These are phyloP conservation scores for Trigoniulus corallinus DNA, from an alignment of 1,140 invertebrate genomes.

Conservation along the genomic window DNA sequence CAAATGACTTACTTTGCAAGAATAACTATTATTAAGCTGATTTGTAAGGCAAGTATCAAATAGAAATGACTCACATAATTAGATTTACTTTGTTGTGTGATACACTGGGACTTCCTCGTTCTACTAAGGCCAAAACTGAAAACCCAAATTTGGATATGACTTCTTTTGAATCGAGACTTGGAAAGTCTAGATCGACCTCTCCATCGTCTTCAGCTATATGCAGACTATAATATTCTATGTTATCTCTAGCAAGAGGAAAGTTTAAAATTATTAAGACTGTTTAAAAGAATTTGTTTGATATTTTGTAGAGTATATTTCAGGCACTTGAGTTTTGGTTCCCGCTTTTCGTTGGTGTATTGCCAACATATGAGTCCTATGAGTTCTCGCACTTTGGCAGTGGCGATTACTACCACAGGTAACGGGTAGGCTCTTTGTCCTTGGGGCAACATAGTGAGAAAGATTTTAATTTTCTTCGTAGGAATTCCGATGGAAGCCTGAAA, in stretches of 20 bases:
- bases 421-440: slow-evolving; percentile 65
- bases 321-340: slow-evolving; percentile 30
- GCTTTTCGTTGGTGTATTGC: slow-evolving; percentile 33
- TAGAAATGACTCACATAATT: no score
- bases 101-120: slow-evolving; percentile 29
- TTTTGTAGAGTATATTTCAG: no score
- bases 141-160: slow-evolving; percentile 85
- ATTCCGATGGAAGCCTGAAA: slow-evolving; percentile 49
- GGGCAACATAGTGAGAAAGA: slow-evolving; percentile 73
- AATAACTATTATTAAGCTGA: no score
- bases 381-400: slow-evolving; percentile 70
- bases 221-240: slow-evolving; percentile 49
- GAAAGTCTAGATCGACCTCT: slow-evolving; percentile 88
- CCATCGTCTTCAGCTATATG: slow-evolving; percentile 93
- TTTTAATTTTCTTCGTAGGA: slow-evolving; percentile 46
- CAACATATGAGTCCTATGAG: slow-evolving; percentile 85
- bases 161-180: slow-evolving; percentile 69
- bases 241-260: slow-evolving; percentile 25
- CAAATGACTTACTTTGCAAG: no score
- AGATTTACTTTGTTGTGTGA: no score
- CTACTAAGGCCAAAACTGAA: slow-evolving; percentile 66
- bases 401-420: slow-evolving; percentile 56
- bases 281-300: slow-evolving; percentile 11
- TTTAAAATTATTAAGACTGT: neutral
- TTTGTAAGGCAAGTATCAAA: no score